Base-by-base conservation (phyloP, 1,140 invertebrate species). In the Drosophila hydei region DNA sequence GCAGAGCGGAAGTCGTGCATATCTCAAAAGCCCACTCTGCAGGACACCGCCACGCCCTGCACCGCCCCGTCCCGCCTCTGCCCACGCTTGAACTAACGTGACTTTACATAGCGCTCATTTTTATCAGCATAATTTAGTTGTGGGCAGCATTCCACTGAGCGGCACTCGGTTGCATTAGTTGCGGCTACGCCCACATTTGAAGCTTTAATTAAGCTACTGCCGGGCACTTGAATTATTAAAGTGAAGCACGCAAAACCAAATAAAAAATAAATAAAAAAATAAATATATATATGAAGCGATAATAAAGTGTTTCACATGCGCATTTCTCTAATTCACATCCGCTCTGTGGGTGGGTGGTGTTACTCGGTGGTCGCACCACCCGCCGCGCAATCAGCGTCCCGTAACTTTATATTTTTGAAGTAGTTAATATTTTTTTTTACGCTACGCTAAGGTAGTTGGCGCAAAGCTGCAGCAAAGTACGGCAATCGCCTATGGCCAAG, bases 61-160 rank as follows among this genome's bases (percentile, higher is more conserved):
- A 19, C 47, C 50, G 27, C 43, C 40, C 38, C 33, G 33, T 7
- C 18, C 27, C 23, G 18, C 33, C 38, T 7, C 38, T 6, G 38
- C 14, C 16, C 38, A 42, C 38, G 16, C 38, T 42, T 42, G 38
- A 16, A 18, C 38, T 88, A 72, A 81, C 84, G 83, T 87, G 83
- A 87, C 83, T 87, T 87, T 74, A 70, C 78, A 70, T 68, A 75
- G 73, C 56, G 55, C 56, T 64, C 72, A 65, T 83, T 85, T 84
- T 87, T 87, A 87, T 87, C 83, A 89, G 75, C 78, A 88, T 87
- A 87, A 87, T 83, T 87, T 89, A 87, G 83, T 70, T 88, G 84
- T 61, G 64, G 63, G 61, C 65, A 47, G 58, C 75, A 75, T 56
- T 81, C 61, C 70, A 61, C 51, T 67, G 75, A 23, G 75, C 38